phyloP scores from a whole-genome alignment of 2,888 invertebrate species.

The Arge pagana region DNA sequence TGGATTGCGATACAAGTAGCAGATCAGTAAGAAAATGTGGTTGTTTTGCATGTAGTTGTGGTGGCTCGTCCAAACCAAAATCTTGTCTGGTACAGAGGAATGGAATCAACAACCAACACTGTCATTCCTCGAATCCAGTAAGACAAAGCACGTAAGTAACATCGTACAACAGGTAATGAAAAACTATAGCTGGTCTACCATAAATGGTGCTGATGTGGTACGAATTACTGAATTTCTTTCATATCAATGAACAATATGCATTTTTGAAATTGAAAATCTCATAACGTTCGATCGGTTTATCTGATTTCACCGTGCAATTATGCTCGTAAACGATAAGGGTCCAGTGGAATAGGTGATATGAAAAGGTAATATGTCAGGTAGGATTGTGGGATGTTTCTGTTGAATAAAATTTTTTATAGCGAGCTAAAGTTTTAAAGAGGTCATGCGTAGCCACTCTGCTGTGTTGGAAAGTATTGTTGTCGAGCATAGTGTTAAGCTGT shows the following conservation, averaged over 20 bases:
- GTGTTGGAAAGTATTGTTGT: conserved; percentile 6
- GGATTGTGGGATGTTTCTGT: background rate
- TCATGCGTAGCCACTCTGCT: conserved; percentile 19
- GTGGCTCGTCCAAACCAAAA: conserved; percentile 67
- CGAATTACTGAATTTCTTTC: background rate
- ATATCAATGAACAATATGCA: too few relatives aligned
- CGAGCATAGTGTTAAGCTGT: conserved; percentile 8
- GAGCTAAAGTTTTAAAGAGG: too few relatives aligned
- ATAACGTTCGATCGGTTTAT: background rate
- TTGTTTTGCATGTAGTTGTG: conserved; percentile 64
- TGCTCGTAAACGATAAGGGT: conserved; percentile 10
- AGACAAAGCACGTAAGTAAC: conserved; percentile 57
- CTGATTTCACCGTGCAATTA: background rate
- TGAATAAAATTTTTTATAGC: too few relatives aligned
- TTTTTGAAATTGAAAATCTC: too few relatives aligned
- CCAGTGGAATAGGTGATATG: conserved; percentile 11
- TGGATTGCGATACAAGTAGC: conserved; percentile 41
- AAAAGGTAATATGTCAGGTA: conserved; percentile 9
- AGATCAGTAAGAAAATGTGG: conserved; percentile 53
- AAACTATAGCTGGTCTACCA: conserved; percentile 20
- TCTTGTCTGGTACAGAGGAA: conserved; percentile 67
- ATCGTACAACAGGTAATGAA: conserved; percentile 54
- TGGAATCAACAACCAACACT: conserved; percentile 61
- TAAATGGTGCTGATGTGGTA: conserved; percentile 28
- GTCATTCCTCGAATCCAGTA: conserved; percentile 61